Conservation (phyloP, 2,888 invertebrate species). For the Zygaena filipendulae region DNA sequence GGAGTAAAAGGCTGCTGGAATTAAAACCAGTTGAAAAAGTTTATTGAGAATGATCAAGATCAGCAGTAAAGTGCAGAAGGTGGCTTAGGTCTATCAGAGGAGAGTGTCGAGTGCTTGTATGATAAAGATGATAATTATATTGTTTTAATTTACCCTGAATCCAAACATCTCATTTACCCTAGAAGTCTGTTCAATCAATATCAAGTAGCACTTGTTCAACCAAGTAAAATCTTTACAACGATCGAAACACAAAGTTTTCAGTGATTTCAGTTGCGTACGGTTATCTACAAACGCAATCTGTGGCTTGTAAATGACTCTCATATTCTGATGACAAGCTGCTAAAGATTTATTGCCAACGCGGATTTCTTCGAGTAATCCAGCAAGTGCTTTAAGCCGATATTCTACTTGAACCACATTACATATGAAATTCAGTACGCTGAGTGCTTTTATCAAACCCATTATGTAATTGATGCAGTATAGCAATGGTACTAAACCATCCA, state of each 20-base stretch:
- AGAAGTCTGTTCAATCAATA: constrained; percentile 15
- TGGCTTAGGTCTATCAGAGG: too few relatives aligned
- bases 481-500: too few relatives aligned
- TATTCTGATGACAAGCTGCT: too few relatives aligned
- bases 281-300: constrained; percentile 2
- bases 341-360: too few relatives aligned
- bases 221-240: constrained; percentile 6
- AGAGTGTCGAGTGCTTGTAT: too few relatives aligned
- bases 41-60: too few relatives aligned
- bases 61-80: too few relatives aligned
- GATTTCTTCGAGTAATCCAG: constrained; percentile 13
- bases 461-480: too few relatives aligned
- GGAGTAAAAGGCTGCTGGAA: too few relatives aligned
- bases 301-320: too few relatives aligned
- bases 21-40: too few relatives aligned
- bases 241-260: constrained; percentile 5
- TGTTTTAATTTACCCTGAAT: constrained; percentile 16
- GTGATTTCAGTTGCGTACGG: constrained; percentile 1
- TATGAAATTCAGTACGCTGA: constrained; percentile 12
- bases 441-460: constrained; percentile 10
- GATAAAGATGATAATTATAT: too few relatives aligned
- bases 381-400: constrained; percentile 14
- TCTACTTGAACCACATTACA: constrained; percentile 14
- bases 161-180: constrained; percentile 17
- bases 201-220: constrained; percentile 15